These are phyloP conservation scores for Pissodes strobi DNA, from an alignment of 1,140 invertebrate genomes.

Conservation along the genomic window DNA sequence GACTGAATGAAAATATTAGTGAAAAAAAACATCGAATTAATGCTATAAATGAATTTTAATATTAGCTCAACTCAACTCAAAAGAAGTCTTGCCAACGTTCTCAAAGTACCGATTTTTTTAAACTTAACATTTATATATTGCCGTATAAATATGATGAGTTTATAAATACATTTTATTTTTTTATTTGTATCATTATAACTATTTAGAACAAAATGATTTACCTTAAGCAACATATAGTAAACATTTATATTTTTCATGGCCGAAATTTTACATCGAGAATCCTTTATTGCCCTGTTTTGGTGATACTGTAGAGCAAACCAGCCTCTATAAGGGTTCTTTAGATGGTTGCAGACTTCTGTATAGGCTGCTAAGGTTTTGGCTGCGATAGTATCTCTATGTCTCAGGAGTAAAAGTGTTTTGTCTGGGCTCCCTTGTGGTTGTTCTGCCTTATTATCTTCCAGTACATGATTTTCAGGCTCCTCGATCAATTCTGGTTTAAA, in stretches of 20 bases:
- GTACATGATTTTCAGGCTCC: conserved; percentile 47
- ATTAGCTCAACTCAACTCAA: too few relatives aligned
- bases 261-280: conserved; percentile 38
- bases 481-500: conserved; percentile 41
- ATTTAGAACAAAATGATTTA: background rate
- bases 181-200: too few relatives aligned
- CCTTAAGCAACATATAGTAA: conserved; percentile 69
- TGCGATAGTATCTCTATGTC: conserved; percentile 57
- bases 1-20: too few relatives aligned
- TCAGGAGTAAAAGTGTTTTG: conserved; percentile 29
- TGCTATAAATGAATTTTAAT: too few relatives aligned
- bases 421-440: conserved; percentile 36
- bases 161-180: too few relatives aligned
- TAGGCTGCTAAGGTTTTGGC: conserved; percentile 59
- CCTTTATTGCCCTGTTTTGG: conserved; percentile 39
- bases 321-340: conserved; percentile 58
- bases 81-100: too few relatives aligned
- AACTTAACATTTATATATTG: too few relatives aligned
- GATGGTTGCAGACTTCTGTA: conserved; percentile 62
- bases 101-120: too few relatives aligned
- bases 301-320: conserved; percentile 65
- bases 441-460: conserved; percentile 23
- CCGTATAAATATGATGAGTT: too few relatives aligned
- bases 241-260: conserved; percentile 59
- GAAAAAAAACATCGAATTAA: too few relatives aligned